phyloP scores from a whole-genome alignment of 2,113 vertebrate genomes.

The Actenoides lindsayi region DNA sequence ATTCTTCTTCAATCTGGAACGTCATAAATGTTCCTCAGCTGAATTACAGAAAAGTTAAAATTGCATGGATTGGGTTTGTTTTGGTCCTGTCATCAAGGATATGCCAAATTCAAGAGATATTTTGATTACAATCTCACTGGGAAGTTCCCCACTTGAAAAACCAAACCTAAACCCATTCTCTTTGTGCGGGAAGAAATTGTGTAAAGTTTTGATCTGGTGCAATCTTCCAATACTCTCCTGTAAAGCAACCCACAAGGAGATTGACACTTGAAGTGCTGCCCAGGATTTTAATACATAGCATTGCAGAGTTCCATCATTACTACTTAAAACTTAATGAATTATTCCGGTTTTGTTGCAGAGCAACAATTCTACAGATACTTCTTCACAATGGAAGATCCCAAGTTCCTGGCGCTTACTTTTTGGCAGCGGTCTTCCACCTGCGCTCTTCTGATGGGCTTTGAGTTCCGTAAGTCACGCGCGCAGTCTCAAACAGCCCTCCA shows the following conservation, averaged over 20 bases:
- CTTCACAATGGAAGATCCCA: slow-evolving; percentile 86
- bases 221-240: background rate
- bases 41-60: background rate
- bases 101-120: background rate
- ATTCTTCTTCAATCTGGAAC: background rate
- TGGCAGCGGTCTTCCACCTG: slow-evolving; percentile 90
- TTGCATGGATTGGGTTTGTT: background rate
- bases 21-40: background rate
- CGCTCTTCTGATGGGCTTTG: slow-evolving; percentile 82
- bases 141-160: background rate
- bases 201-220: background rate
- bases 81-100: background rate
- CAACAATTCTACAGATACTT: background rate
- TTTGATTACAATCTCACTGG: background rate
- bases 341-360: slow-evolving; percentile 60
- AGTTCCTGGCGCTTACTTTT: slow-evolving; percentile 93
- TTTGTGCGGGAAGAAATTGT: background rate
- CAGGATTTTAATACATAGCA: background rate
- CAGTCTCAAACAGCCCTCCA: background rate
- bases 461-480: background rate
- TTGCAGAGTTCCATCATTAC: background rate
- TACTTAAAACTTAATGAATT: background rate
- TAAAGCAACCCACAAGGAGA: background rate
- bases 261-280: background rate
- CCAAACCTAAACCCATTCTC: background rate